phyloP scores from a whole-genome alignment of 2,113 vertebrate genomes.

The Callipepla californica region DNA sequence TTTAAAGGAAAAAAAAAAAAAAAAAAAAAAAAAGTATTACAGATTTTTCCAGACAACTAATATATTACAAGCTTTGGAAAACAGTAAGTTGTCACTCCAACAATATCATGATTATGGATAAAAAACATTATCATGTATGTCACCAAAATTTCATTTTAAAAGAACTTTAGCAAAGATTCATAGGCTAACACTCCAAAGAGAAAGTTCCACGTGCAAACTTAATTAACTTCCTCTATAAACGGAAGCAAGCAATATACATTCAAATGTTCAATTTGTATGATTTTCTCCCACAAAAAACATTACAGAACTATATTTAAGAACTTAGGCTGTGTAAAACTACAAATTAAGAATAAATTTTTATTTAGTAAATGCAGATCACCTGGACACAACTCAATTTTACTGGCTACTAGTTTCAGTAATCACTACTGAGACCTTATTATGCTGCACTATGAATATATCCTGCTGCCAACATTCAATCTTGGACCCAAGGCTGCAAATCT shows the following conservation, averaged over 20 bases:
- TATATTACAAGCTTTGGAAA: background rate
- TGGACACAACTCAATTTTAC: background rate
- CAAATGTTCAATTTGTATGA: background rate
- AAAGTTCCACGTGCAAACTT: background rate
- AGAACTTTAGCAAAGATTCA: background rate
- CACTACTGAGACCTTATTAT: background rate
- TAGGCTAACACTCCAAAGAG: background rate
- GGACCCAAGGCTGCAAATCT: background rate
- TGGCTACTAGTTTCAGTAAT: background rate
- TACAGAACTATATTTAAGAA: background rate
- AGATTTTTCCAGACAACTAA: background rate
- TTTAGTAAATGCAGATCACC: background rate
- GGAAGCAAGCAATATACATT: background rate
- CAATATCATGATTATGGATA: fast-evolving
- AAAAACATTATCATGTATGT: background rate
- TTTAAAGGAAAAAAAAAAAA: background rate
- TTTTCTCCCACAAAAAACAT: background rate
- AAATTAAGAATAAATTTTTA: background rate
- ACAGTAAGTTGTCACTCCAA: background rate
- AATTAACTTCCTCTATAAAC: background rate
- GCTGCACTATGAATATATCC: background rate
- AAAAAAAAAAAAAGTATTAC: background rate
- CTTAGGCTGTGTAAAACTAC: background rate
- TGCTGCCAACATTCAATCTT: background rate
- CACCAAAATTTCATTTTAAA: background rate